Percentiles rank a stretch among this genome's conserved stretches.
phyloP scores from a whole-genome alignment of 2,113 vertebrate species.

The Pseudopodoces humilis region DNA sequence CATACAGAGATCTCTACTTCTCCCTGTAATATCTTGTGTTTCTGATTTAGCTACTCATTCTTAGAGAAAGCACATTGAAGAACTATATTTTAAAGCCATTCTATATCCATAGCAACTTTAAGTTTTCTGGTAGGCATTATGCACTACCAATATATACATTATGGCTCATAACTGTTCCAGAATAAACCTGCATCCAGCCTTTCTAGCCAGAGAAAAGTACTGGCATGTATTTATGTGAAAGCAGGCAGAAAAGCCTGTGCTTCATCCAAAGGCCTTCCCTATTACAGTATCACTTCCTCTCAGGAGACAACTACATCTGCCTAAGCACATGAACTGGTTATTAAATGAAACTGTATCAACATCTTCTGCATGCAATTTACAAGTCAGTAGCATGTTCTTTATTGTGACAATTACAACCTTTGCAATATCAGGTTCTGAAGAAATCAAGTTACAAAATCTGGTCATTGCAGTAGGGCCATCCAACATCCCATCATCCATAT shows the following conservation, averaged over 20 bases:
- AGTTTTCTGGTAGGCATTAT: neutral
- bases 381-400: neutral
- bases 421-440: conserved; percentile 92
- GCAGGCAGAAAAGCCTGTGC: neutral
- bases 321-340: neutral
- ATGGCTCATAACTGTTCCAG: neutral
- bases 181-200: neutral
- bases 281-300: neutral
- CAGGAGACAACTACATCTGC: neutral
- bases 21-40: neutral
- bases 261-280: neutral
- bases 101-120: neutral
- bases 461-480: conserved; percentile 89
- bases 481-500: conserved; percentile 98
- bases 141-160: neutral
- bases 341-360: neutral
- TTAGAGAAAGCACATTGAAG: neutral
- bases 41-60: neutral
- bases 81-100: neutral
- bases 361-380: neutral
- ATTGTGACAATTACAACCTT: conserved; percentile 73
- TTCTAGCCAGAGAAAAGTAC: neutral
- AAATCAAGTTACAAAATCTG: conserved; percentile 90
- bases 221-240: neutral
- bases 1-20: neutral